Percentiles rank a stretch among this genome's conserved stretches.
These are phyloP conservation scores for Takifugu flavidus DNA, from an alignment of 2,113 vertebrate genomes.

Conservation along the genomic window DNA sequence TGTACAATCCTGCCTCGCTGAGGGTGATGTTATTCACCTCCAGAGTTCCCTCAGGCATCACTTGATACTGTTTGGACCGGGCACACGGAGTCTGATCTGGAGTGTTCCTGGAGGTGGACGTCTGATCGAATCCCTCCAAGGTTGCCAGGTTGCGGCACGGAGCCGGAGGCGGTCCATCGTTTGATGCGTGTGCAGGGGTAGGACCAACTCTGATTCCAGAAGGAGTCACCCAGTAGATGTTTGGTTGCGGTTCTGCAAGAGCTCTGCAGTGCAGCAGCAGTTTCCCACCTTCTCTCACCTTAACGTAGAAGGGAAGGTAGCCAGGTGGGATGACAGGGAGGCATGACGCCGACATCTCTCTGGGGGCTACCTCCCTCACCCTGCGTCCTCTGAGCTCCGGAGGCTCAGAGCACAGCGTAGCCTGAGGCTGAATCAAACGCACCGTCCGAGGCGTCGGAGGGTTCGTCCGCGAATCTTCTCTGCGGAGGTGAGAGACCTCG, in stretches of 20 bases:
- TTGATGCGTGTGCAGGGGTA: slow-evolving; percentile 13
- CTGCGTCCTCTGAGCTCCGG: slow-evolving; percentile 84
- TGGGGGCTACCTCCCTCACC: slow-evolving; percentile 85
- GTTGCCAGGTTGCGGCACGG: slow-evolving; percentile 21
- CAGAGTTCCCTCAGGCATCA: slow-evolving; percentile 86
- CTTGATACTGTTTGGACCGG: slow-evolving; percentile 62
- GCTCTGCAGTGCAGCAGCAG: slow-evolving; percentile 88
- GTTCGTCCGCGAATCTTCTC: slow-evolving; percentile 38
- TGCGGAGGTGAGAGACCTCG: slow-evolving; percentile 56
- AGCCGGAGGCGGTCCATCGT: slow-evolving; percentile 9
- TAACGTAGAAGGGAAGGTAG: slow-evolving; percentile 79
- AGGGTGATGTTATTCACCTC: slow-evolving; percentile 78
- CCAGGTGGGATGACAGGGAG: slow-evolving; percentile 86
- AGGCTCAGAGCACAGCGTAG: slow-evolving; percentile 90
- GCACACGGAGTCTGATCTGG: slow-evolving; percentile 20
- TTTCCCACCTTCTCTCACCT: slow-evolving; percentile 65
- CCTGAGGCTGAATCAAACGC: slow-evolving; percentile 93
- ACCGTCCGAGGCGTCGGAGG: slow-evolving; percentile 67
- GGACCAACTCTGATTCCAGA: slow-evolving; percentile 77
- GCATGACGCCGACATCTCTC: slow-evolving; percentile 89
- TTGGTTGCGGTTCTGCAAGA: slow-evolving; percentile 87
- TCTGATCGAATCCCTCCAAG: slow-evolving; percentile 27
- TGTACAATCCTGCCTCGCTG: slow-evolving; percentile 85
- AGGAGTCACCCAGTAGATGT: slow-evolving; percentile 94
- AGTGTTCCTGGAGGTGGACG: slow-evolving; percentile 14